Evolutionary conservation across 2,797 vertebrate genomes (phyloP).

Genomic region (Peromyscus eremicus): DNA sequence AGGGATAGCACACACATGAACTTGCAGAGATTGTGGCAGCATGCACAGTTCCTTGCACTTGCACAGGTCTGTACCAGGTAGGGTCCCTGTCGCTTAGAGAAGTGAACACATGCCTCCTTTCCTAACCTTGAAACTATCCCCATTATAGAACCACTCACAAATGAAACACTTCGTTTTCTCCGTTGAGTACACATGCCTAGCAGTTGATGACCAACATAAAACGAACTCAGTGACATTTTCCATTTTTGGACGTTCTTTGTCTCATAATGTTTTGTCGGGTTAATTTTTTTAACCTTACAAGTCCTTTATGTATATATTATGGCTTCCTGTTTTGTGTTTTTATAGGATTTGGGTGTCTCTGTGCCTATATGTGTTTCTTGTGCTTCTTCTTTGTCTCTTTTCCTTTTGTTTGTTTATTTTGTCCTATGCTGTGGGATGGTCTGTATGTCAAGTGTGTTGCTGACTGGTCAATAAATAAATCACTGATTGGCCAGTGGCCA

Average conservation of each 20-base stretch:
- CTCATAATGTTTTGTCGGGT: not conserved
- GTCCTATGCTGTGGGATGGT: too few species aligned
- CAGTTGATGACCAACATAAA: not conserved
- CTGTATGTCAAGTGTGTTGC: too few species aligned
- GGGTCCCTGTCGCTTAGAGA: not conserved
- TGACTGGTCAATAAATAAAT: too few species aligned
- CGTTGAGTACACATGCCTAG: not conserved
- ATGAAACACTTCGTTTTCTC: not conserved
- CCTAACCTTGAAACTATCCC: not conserved
- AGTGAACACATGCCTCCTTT: not conserved
- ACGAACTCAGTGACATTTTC: not conserved
- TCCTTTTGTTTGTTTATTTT: not conserved
- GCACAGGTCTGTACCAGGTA: rapidly evolving
- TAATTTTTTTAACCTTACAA: not conserved
- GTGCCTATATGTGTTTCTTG: not conserved
- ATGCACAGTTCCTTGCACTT: not conserved
- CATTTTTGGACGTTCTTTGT: not conserved
- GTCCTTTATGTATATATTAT: not conserved
- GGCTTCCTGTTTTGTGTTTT: not conserved
- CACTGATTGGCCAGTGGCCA: too few species aligned
- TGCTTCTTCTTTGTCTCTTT: not conserved
- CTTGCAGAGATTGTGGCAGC: not conserved
- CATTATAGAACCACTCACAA: not conserved
- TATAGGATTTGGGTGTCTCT: not conserved
- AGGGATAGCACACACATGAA: too few species aligned